phyloP scores from a whole-genome alignment of 2,113 vertebrate genomes.

The Misgurnus anguillicaudatus region DNA sequence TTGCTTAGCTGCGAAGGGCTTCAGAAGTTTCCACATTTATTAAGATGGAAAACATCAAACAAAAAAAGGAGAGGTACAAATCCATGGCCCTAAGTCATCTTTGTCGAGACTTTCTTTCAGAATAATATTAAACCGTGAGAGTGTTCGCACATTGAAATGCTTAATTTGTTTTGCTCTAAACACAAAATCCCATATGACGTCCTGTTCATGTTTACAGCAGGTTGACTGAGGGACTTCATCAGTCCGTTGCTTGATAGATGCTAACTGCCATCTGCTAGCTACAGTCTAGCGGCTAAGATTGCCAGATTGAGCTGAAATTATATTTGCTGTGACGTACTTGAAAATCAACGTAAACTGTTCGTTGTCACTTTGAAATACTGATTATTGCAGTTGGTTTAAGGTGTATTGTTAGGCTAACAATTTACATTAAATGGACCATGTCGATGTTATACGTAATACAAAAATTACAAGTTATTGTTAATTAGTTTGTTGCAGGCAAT shows the following conservation, averaged over 20 bases:
- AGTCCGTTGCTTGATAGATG: conserved; percentile 44
- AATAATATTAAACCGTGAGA: conserved; percentile 16
- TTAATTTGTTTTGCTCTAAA: conserved; percentile 48
- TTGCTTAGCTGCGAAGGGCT: conserved; percentile 49
- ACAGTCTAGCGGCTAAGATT: conserved; percentile 45
- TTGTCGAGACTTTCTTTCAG: conserved; percentile 25
- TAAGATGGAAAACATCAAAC: conserved; percentile 65
- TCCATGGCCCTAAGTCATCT: conserved; percentile 28
- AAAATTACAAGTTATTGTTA: not conserved
- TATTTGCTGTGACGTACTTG: conserved; percentile 19
- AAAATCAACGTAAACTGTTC: conserved; percentile 5
- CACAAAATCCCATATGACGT: conserved; percentile 41
- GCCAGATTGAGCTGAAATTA: conserved; percentile 41
- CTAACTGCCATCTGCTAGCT: conserved; percentile 45
- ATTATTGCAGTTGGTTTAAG: conserved; percentile 7
- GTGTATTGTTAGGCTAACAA: not conserved
- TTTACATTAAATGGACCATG: not conserved
- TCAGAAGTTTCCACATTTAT: conserved; percentile 68
- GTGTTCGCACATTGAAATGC: conserved; percentile 15
- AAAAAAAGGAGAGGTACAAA: conserved; percentile 30
- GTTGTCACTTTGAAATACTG: conserved; percentile 21
- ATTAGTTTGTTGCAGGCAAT: not conserved
- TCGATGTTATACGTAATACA: not conserved
- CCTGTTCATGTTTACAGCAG: conserved; percentile 50
- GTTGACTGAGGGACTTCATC: conserved; percentile 53